Evolutionary conservation across 2,888 invertebrate species (phyloP), one percentile per base, ranked within the genome.

Genomic region (Harpalus rufipes): DNA sequence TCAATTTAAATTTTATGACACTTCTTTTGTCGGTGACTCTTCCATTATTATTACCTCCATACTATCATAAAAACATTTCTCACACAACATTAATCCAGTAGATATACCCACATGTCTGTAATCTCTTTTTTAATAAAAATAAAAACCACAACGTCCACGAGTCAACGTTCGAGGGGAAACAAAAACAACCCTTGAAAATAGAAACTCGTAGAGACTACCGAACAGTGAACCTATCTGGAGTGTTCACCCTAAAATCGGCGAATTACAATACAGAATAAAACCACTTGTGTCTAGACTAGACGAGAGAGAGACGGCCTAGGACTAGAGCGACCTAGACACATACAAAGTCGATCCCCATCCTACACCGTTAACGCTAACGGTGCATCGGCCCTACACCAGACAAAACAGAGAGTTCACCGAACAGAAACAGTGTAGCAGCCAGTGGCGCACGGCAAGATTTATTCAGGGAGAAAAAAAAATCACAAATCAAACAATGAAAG

Each of bases 281-380:
- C 14, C 32, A 44, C 18, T 76, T 18, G 41, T n/a, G 83, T 83
- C 82, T 82, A 82, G 82, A 14, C 82, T 68, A 74, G 68, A 56
- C 81, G 44, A 61, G 44, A 51, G 8, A 51, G 44, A 51, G 44
- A 51, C 10, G 4, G 4, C 1, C 10, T 1, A 32, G 32, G 44
- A 8, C 8, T 51, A 51, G 44, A 51, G 8, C 44, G 44, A 44
- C 14, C 44, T 68, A 68, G 68, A 68, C 63, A 68, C 18, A 59
- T 25, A 68, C 39, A 68, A 65, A 51, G 68, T 59, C 74, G 83
- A 59, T 59, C 83, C 25, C 12, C 44, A 51, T 51, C 44, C 59
- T 83, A 83, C 83, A 76, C 83, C 74, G 83, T 83, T 83, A 83
- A 18, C 61, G 76, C 25, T 74, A 83, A 83, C 83, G 83, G 83